Evolutionary conservation across 1,140 invertebrate species (phyloP), one percentile per base, ranked within the genome.

Genomic region (Cotesia glomerata): DNA sequence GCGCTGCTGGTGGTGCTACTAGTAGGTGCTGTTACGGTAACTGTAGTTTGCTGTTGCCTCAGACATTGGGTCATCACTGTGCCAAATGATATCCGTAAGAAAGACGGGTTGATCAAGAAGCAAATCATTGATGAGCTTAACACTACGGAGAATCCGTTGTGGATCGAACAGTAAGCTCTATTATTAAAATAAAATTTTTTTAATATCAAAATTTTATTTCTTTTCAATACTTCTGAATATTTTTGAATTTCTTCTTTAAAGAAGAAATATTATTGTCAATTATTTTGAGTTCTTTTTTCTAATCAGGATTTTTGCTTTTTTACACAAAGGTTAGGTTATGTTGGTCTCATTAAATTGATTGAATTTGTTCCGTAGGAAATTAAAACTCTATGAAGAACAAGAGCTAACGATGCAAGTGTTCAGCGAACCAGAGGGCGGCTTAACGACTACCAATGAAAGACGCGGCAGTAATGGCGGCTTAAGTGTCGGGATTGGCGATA

Each of bases 401-500:
- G 95, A 97, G 85, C 86, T 97, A 65, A 96, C 94, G 14, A 97
- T 96, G 95, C 95, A 96, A 85, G 95, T 97, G 1, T 95, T 96
- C 78, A 95, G 91, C 81, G 92, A 93, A 79, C 90, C 94, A 13
- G 95, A 96, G 79, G 75, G 84, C 73, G 81, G 85, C 77, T 8
- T 18, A 34, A 74, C 88, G 84, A 78, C 84, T 78, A 72, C 81
- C 76, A 45, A 45, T 18, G 76, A 88, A 77, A 80, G 91, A 90
- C 76, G 89, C 80, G 78, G 88, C 84, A 79, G 89, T 82, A 83
- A 89, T 85, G 79, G 63, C 45, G 70, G 62, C 54, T 66, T 86
- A 72, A 87, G 81, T 73, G 76, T 85, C 32, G 80, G 78, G 52
- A 81, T 85, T 72, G 83, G 80, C 51, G 88, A 89, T 78, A 88